Conservation (phyloP, 2,888 invertebrate species). For the Sinopyrophorus schimmeli region DNA sequence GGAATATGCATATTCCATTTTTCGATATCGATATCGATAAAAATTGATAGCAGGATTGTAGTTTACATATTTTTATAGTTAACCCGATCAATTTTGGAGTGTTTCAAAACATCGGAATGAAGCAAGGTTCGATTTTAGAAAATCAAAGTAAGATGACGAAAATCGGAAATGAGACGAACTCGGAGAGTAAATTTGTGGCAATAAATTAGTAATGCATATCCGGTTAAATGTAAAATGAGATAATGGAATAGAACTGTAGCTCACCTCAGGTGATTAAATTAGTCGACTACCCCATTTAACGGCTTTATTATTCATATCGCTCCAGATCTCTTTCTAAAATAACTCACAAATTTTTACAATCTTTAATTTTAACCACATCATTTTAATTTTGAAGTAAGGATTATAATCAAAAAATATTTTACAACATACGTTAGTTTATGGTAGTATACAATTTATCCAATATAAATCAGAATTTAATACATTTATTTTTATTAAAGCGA, state of each 20-base stretch:
- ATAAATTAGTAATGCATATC: conserved; percentile 32
- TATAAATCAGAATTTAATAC: too few species aligned
- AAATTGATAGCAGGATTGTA: conserved; percentile 29
- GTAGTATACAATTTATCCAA: too few species aligned
- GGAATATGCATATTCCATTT: conserved; percentile 23
- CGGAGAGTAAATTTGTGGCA: conserved; percentile 9
- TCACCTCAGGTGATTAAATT: conserved; percentile 33
- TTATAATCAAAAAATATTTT: too few species aligned
- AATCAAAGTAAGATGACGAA: conserved; percentile 1
- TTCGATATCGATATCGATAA: conserved; percentile 29
- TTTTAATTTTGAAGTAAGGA: too few species aligned
- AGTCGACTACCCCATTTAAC: conserved; percentile 31
- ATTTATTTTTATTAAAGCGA: too few species aligned
- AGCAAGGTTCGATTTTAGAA: neutral
- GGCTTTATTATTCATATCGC: conserved; percentile 32
- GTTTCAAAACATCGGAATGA: too few species aligned
- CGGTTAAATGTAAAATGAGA: conserved; percentile 29
- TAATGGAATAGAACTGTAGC: conserved; percentile 31
- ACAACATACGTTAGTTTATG: too few species aligned
- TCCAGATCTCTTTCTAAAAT: conserved; percentile 27
- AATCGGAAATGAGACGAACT: neutral
- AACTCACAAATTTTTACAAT: too few species aligned
- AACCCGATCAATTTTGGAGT: neutral
- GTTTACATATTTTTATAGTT: conserved; percentile 14
- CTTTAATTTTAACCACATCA: too few species aligned